Base-by-base conservation (phyloP, 2,797 vertebrate species). In the Coendou prehensilis region DNA sequence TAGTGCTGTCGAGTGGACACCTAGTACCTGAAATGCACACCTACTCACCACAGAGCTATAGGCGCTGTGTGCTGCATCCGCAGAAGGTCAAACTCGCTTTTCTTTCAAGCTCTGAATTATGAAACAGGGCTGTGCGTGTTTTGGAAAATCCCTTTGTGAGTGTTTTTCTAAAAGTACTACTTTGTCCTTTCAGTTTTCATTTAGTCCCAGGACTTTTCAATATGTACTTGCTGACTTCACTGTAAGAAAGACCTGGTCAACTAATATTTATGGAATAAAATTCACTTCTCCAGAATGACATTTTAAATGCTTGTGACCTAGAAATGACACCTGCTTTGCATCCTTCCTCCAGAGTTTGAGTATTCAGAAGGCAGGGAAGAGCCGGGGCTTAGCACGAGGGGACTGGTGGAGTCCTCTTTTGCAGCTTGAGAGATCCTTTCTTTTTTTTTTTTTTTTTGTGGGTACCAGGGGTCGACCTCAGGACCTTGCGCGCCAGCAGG, bases 61-160 rank as follows among this genome's bases (percentile, higher is more conserved):
- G 15, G 82, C 2, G 0, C 57, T 33, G 37, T 1, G 28, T 1
- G 75, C 69, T 76, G n/a, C 41, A 7, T 17, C 57, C 45, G 75
- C 33, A 33, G 11, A 61, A 33, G 18, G 69, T 63, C 75, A 63
- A 8, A 1, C 41, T 45, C 89, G 82, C 84, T 96, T 94, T 64
- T 76, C 89, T 98, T 96, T 96, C 97, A 95, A n/a, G 92, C 45
- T 26, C 47, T 96, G 71, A 96, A 96, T 96, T 96, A 94, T 96
- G 54, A 79, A 97, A 85, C 84, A 95, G 87, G 71, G 26, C 59
- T 63, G 56, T 9, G 26, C 73, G 85, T 0, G 0, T 82, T 96
- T 78, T 92, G 95, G 93, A 96, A 96, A 93, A 87, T 82, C 78
- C 63, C 71, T 69, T 28, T 45, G 45, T 69, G 47, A 17, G 30